A percentile compares a stretch with the other conserved stretches of the same genome.
Conservation (phyloP, 2,888 invertebrate species). For the Napeogenes inachia region DNA sequence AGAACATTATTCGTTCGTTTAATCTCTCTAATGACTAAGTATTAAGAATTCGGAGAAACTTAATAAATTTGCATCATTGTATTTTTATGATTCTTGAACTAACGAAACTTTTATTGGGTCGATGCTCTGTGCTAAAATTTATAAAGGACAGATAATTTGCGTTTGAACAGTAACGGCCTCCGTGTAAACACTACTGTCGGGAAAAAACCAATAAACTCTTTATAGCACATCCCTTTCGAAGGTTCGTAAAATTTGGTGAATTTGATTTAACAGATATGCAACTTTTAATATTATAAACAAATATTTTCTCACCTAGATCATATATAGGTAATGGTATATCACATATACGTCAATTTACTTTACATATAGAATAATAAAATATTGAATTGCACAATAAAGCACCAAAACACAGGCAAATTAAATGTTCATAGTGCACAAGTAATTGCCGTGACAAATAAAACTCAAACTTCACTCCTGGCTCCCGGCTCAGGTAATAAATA, state of each 20-base stretch:
- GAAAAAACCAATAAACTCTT: background rate
- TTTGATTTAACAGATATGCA: too few relatives aligned
- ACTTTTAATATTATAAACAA: too few relatives aligned
- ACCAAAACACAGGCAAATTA: slow-evolving; percentile 38
- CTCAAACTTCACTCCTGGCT: slow-evolving; percentile 12
- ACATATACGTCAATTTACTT: background rate
- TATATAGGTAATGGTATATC: too few relatives aligned
- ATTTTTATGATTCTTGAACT: slow-evolving; percentile 13
- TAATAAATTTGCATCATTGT: slow-evolving; percentile 20
- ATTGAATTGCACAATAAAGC: slow-evolving; percentile 16
- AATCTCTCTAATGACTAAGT: slow-evolving; percentile 30
- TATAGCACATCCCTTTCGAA: too few relatives aligned
- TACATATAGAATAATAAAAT: slow-evolving; percentile 17
- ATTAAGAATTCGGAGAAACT: slow-evolving; percentile 26
- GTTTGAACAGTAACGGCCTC: slow-evolving; percentile 5
- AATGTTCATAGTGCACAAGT: slow-evolving; percentile 38
- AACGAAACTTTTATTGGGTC: slow-evolving; percentile 15
- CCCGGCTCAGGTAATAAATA: slow-evolving; percentile 35
- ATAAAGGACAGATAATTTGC: slow-evolving; percentile 6
- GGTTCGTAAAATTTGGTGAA: too few relatives aligned
- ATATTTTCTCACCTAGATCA: too few relatives aligned
- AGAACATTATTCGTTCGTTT: slow-evolving; percentile 28
- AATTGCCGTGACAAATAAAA: slow-evolving; percentile 45
- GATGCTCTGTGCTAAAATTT: slow-evolving; percentile 10
- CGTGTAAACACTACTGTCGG: background rate